Evolutionary conservation across 2,888 invertebrate genomes (phyloP).

Genomic region (Hyles lineata): DNA sequence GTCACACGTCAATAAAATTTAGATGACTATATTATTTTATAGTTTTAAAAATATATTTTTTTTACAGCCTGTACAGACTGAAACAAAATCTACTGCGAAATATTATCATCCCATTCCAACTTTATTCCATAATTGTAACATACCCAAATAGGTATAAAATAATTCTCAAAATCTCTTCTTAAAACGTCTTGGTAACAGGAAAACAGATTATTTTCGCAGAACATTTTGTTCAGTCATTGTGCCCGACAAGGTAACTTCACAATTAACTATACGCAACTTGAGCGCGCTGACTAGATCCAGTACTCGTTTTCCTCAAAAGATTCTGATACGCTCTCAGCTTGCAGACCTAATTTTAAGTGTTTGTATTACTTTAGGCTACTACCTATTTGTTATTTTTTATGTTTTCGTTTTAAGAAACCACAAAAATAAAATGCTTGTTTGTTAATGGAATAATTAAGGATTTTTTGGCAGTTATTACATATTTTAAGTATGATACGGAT

Average conservation of each 20-base stretch:
- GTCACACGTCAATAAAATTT: too few species aligned
- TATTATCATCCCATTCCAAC: too few species aligned
- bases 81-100: too few species aligned
- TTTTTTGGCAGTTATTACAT: too few species aligned
- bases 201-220: not conserved
- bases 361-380: not conserved
- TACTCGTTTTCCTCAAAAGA: slow-evolving; percentile 21
- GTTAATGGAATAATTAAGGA: too few species aligned
- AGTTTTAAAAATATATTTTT: too few species aligned
- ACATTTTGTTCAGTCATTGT: slow-evolving; percentile 12
- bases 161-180: not conserved
- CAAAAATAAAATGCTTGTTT: too few species aligned
- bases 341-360: not conserved
- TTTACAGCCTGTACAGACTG: too few species aligned
- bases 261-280: slow-evolving; percentile 5
- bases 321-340: not conserved
- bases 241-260: slow-evolving; percentile 22
- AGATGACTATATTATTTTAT: too few species aligned
- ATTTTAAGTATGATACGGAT: too few species aligned
- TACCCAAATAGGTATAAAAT: not conserved
- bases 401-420: too few species aligned
- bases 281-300: not conserved
- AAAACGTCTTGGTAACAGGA: not conserved
- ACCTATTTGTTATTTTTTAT: not conserved
- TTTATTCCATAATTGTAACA: not conserved